These are phyloP conservation scores for Taphrorychus bicolor DNA, from an alignment of 2,888 invertebrate species.

Conservation along the genomic window DNA sequence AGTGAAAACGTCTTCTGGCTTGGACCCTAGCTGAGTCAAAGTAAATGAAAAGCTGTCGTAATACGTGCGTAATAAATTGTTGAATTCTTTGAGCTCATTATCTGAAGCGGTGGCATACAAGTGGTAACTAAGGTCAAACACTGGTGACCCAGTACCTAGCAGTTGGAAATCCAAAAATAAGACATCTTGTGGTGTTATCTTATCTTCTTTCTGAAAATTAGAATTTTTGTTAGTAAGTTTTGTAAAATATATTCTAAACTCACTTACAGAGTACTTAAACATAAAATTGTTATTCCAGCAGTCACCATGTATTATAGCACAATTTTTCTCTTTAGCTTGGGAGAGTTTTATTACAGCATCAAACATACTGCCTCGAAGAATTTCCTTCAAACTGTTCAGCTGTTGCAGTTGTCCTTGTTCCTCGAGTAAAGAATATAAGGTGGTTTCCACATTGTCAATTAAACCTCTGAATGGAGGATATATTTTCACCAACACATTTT, in stretches of 20 bases:
- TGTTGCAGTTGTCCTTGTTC: background rate
- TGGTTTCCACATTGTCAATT: background rate
- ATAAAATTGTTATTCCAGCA: conserved; percentile 43
- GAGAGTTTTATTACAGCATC: background rate
- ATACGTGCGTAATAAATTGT: conserved; percentile 1
- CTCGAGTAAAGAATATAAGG: background rate
- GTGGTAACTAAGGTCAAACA: conserved; percentile 34
- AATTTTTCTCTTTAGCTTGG: background rate
- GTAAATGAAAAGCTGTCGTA: background rate
- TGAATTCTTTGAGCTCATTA: background rate
- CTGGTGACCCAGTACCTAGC: conserved; percentile 15
- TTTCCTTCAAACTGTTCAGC: background rate
- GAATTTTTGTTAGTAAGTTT: too few species aligned
- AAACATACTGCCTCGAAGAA: background rate
- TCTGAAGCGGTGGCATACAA: conserved; percentile 10
- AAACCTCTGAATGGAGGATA: background rate
- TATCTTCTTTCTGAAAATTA: background rate
- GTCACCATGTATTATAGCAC: conserved; percentile 36
- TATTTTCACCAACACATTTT: background rate
- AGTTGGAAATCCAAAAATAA: conserved; percentile 34
- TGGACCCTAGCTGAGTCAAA: background rate
- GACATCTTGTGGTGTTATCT: background rate
- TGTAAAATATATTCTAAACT: too few species aligned
- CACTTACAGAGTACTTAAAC: conserved; percentile 43
- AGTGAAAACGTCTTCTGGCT: conserved; percentile 9